phyloP scores from a whole-genome alignment of 2,113 vertebrate genomes.

The Esox niger region DNA sequence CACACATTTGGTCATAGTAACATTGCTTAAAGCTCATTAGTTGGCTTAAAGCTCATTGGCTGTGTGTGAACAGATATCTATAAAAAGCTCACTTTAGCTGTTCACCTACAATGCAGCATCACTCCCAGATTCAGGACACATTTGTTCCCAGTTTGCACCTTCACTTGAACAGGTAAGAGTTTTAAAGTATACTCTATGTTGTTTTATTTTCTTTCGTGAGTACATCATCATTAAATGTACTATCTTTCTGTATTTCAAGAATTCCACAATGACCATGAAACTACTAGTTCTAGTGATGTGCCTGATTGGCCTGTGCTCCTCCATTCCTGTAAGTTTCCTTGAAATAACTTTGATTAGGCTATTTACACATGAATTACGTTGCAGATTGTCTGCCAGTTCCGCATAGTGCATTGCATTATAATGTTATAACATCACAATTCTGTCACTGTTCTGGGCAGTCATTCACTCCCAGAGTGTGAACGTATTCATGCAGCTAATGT shows the following conservation, averaged over 20 bases:
- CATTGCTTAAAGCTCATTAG: background rate
- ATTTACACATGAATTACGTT: no score
- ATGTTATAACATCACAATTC: background rate
- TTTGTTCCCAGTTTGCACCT: background rate
- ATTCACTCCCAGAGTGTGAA: background rate
- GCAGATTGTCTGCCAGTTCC: background rate
- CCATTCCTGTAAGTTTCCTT: conserved; percentile 26
- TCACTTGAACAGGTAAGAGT: conserved; percentile 12
- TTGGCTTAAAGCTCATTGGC: conserved; percentile 27
- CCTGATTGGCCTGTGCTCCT: conserved; percentile 22
- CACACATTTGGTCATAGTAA: background rate
- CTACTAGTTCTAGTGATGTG: conserved; percentile 23
- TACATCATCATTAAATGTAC: background rate
- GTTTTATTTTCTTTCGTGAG: background rate
- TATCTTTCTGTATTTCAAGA: background rate
- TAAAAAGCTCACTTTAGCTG: conserved; percentile 12
- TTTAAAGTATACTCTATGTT: background rate
- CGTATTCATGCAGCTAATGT: background rate
- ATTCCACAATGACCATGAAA: conserved; percentile 19
- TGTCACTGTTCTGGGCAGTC: background rate
- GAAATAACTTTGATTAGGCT: no score
- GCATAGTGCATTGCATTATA: background rate
- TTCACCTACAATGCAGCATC: background rate
- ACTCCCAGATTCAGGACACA: background rate
- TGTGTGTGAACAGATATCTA: background rate